These are phyloP conservation scores for Hydrotaea diabolus DNA, from an alignment of 2,888 invertebrate genomes.

Conservation along the genomic window DNA sequence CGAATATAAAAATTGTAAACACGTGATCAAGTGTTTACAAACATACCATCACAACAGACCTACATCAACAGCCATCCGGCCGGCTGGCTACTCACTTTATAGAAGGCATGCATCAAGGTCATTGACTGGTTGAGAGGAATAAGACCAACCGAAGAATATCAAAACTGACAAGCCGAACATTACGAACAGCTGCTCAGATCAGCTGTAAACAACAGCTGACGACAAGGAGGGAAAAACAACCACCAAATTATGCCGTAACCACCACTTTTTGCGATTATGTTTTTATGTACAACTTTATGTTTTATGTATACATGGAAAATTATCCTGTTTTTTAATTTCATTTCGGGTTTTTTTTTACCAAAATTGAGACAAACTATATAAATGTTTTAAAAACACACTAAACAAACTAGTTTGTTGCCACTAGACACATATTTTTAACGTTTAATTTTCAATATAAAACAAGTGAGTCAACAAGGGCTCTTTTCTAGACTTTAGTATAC, in stretches of 20 bases:
- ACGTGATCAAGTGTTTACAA: conserved; percentile 1
- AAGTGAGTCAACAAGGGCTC: conserved; percentile 40
- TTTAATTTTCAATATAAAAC: conserved; percentile 41
- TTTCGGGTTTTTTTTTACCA: neutral
- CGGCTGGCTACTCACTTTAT: neutral
- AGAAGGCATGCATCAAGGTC: conserved; percentile 28
- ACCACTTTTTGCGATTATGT: conserved; percentile 6
- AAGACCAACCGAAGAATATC: conserved; percentile 18
- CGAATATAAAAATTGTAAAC: too few species aligned
- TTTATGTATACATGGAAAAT: conserved; percentile 11
- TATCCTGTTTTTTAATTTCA: neutral
- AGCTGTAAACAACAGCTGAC: conserved; percentile 48
- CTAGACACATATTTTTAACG: neutral
- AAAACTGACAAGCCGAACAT: conserved; percentile 35
- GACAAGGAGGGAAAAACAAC: conserved; percentile 13
- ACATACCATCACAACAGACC: conserved; percentile 1
- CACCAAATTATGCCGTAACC: conserved; percentile 30
- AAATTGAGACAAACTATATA: neutral
- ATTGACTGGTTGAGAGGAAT: conserved; percentile 38
- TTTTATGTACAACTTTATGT: neutral
- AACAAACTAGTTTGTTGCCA: neutral
- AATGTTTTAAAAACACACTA: neutral
- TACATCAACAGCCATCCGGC: neutral
- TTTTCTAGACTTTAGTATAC: conserved; percentile 39
- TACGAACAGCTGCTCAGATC: conserved; percentile 44